Conservation (phyloP, 2,797 vertebrate species). For the Eutrigla gurnardus region DNA sequence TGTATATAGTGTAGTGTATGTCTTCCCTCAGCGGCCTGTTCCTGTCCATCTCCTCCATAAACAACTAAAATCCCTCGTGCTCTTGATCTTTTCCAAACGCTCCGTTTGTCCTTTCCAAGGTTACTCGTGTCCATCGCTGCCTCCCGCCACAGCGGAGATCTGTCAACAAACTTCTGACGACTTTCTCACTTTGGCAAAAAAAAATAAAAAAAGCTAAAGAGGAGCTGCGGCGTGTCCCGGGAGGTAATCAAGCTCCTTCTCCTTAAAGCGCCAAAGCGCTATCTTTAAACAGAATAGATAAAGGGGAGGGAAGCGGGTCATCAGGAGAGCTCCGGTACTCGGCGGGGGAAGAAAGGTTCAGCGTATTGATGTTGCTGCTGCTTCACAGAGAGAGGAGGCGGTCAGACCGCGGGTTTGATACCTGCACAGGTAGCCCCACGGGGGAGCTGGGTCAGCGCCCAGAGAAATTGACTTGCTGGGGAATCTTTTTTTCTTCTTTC, state of each 20-base stretch:
- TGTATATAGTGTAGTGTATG: too few species aligned
- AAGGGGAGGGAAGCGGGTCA: slow-evolving; percentile 78
- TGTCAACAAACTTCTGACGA: slow-evolving; percentile 81
- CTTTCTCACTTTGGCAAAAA: slow-evolving; percentile 69
- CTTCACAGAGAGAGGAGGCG: slow-evolving; percentile 72
- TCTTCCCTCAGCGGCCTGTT: slow-evolving; percentile 17
- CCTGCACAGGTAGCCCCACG: slow-evolving; percentile 72
- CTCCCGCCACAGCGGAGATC: slow-evolving; percentile 71
- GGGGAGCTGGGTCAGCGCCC: slow-evolving; percentile 66
- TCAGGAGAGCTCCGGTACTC: slow-evolving; percentile 74
- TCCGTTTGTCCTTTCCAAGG: slow-evolving; percentile 79
- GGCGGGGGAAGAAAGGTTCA: slow-evolving; percentile 72
- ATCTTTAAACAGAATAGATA: slow-evolving; percentile 82
- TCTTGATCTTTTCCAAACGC: slow-evolving; percentile 77
- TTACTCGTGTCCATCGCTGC: slow-evolving; percentile 72
- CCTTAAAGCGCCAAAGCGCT: slow-evolving; percentile 41
- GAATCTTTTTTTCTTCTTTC: slow-evolving; percentile 32
- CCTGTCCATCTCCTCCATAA: slow-evolving; percentile 55
- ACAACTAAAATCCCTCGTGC: slow-evolving; percentile 51
- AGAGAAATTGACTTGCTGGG: slow-evolving; percentile 64
- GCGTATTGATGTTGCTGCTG: slow-evolving; percentile 76
- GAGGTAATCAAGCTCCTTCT: slow-evolving; percentile 78
- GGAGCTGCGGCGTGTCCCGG: slow-evolving; percentile 64
- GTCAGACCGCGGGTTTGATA: slow-evolving; percentile 69
- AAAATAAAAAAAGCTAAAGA: slow-evolving; percentile 63